A percentile compares a stretch with the other conserved stretches of the same genome.
Evolutionary conservation across 2,113 vertebrate species (phyloP).

Genomic region (Bathybates hornii): DNA sequence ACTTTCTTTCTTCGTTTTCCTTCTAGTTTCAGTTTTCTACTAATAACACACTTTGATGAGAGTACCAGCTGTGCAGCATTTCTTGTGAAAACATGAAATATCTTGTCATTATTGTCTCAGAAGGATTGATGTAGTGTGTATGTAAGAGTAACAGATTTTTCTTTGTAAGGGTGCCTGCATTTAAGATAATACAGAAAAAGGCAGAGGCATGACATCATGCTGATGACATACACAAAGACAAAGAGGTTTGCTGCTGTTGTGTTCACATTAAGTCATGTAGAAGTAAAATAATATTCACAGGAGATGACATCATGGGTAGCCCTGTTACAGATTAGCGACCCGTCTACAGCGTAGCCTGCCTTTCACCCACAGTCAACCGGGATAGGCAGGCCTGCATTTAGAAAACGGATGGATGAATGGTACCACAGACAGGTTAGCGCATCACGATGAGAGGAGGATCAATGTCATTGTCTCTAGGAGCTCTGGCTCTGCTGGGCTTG

Average conservation of each 20-base stretch:
- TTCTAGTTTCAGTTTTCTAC: not conserved
- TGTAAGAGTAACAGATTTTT: not conserved
- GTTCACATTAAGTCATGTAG: not conserved
- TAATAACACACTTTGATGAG: not conserved
- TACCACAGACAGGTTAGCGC: not conserved
- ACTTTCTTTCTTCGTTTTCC: not conserved
- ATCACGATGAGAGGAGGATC: conserved; percentile 9
- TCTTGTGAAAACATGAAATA: not conserved
- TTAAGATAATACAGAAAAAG: not conserved
- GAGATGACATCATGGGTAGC: not conserved
- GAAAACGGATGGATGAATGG: not conserved
- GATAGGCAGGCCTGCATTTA: not conserved
- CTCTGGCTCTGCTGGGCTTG: conserved; percentile 40
- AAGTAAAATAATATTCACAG: not conserved
- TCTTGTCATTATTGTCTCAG: not conserved
- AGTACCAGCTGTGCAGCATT: not conserved
- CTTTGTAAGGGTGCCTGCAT: not conserved
- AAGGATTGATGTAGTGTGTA: not conserved
- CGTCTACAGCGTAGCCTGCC: not conserved
- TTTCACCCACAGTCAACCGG: not conserved
- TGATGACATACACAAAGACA: not conserved
- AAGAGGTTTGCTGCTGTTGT: not conserved
- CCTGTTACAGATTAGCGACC: not conserved
- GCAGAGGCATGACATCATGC: not conserved
- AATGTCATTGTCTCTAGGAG: conserved; percentile 47